Evolutionary conservation across 2,797 vertebrate genomes (phyloP).

Genomic region (Enteromius trimaculatus): DNA sequence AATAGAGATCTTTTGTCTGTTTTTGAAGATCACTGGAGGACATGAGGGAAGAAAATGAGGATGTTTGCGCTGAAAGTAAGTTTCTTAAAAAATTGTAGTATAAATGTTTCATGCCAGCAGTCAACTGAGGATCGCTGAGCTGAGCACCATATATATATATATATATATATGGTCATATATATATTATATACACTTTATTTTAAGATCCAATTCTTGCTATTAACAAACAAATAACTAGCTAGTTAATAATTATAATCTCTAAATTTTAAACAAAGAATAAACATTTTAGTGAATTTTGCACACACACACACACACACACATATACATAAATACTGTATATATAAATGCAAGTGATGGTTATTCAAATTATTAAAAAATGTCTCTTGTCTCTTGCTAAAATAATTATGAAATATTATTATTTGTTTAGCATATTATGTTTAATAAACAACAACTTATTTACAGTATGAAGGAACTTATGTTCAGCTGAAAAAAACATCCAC

Average conservation of each 20-base stretch:
- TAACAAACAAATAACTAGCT: background rate
- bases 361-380: too few species aligned
- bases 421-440: too few species aligned
- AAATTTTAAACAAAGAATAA: background rate
- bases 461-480: too few species aligned
- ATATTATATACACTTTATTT: background rate
- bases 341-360: too few species aligned
- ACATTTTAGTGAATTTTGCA: too few species aligned
- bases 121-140: background rate
- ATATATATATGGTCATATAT: too few species aligned
- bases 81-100: background rate
- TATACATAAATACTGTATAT: too few species aligned
- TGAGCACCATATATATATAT: too few species aligned
- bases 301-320: too few species aligned
- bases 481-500: background rate
- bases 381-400: too few species aligned
- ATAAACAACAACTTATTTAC: too few species aligned
- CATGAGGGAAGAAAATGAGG: background rate
- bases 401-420: too few species aligned
- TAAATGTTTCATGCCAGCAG: background rate
- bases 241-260: background rate
- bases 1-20: slow-evolving; percentile 27
- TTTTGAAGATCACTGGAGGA: slow-evolving; percentile 9
- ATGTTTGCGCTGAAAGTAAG: background rate
- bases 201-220: background rate